Base-by-base conservation (phyloP, 1,140 invertebrate genomes). In the Bombus cullumanus region DNA sequence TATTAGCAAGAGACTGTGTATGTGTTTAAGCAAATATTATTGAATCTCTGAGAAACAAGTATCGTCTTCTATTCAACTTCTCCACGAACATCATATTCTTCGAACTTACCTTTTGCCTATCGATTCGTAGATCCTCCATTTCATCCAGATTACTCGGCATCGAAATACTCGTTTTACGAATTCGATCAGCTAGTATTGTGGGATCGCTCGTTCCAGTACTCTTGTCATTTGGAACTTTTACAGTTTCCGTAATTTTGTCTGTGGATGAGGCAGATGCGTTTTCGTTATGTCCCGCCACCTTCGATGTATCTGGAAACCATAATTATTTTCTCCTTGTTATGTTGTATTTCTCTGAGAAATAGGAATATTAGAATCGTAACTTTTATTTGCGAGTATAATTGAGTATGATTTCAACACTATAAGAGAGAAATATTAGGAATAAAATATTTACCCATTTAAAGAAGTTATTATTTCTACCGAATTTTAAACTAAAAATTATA, bases 121-220 rank as follows among this genome's bases (percentile, higher is more conserved):
- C 91, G 66, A 94, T 94, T 68, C 93, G 91, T 18, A 94, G 89
- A 77, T 92, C 89, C 64, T 92, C 93, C 93, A 94, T 95, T 72
- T 92, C 89, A 89, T 94, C 88, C 18, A 95, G 90, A 75, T 93
- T 94, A 43, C 86, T 92, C 47, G 93, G 94, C 93, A 94, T 94
- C 47, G 94, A 94, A 64, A 92, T 91, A 72, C 93, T 93, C 12
- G 92, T 91, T 88, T 85, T 90, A 10, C 89, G 82, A 74, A 77
- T 87, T 28, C 73, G 83, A 47, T 47, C 53, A 0, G 31, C 31
- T 18, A 88, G 34, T 43, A 10, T 15, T 15, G 64, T 18, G 8
- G 28, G 83, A 41, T 2, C 41, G 34, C 75, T 81, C 41, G 53
- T 53, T 62, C 34, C 74, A 2, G n/a, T 78, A 2, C 74, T 74